Base-by-base conservation (phyloP, 2,113 vertebrate genomes). In the Cathartes aura region DNA sequence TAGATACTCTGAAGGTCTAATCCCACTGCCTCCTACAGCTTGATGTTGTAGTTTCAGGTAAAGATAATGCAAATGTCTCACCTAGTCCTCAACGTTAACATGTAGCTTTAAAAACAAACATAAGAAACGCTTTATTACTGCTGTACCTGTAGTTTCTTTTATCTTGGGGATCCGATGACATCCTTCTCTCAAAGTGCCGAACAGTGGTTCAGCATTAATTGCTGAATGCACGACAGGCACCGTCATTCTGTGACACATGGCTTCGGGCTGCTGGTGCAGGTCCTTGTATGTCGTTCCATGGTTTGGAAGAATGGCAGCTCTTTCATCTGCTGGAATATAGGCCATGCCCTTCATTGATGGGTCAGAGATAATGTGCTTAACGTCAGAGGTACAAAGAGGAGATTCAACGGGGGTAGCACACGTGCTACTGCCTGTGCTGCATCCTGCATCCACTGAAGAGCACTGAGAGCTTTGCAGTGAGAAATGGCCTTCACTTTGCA, bases 131-230 rank as follows among this genome's bases (percentile, higher is more conserved):
- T 92, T 93, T 96, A 93, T 96, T 98, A 96, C 92, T 98, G 98
- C 98, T 98, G 98, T 99, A 99, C 99, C 99, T 99, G 99, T 99
- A 98, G 99, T 99, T 99, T 99, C 99, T 98, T 99, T 99, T 94
- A 99, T 99, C 98, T 99, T 99, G 97, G 99, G 98, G 95, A 99
- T 98, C 92, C 99, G 98, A 97, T 99, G 99, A 95, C 99, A 98
- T 93, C 99, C 98, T 18, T 99, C 99, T 94, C 99, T 98, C 96
- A 99, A 98, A 56, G 98, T 98, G 91, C 98, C 98, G 5, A 99
- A 99, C 38, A 99, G 90, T 17, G 99, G 98, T 67, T 99, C 99
- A 20, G 99, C 98, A 78, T 99, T 99, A 90, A 99, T 97, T 74
- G 99, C 95, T 93, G 99, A 98, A 80, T 99, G 99, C 98, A 99